A percentile compares a stretch with the other conserved stretches of the same genome.
phyloP scores from a whole-genome alignment of 2,113 vertebrate species.

The Podiceps cristatus region DNA sequence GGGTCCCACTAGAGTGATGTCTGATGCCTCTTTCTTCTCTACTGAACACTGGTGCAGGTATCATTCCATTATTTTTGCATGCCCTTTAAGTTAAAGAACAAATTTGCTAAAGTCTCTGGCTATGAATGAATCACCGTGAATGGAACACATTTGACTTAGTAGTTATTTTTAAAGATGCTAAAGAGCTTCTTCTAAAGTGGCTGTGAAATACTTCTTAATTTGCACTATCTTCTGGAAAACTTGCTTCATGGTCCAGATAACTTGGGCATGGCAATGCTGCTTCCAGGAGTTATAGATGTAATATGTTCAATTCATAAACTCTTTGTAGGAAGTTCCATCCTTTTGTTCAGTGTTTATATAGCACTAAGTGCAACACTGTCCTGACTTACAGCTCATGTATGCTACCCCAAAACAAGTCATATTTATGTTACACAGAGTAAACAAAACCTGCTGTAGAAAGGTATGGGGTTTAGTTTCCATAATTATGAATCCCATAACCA shows the following conservation, averaged over 20 bases:
- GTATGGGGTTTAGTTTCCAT: not conserved
- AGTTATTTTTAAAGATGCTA: not conserved
- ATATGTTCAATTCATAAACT: not conserved
- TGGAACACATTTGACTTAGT: not conserved
- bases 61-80: not conserved
- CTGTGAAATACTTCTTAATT: not conserved
- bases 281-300: not conserved
- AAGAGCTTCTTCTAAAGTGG: not conserved
- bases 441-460: not conserved
- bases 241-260: not conserved
- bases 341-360: not conserved
- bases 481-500: accelerated
- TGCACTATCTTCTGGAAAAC: not conserved
- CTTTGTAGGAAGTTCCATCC: not conserved
- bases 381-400: not conserved
- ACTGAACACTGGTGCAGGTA: not conserved
- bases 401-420: not conserved
- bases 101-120: not conserved
- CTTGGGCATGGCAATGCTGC: not conserved
- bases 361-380: not conserved
- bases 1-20: not conserved
- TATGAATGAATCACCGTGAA: not conserved
- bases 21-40: not conserved
- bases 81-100: not conserved
- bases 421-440: not conserved